phyloP scores from a whole-genome alignment of 2,113 vertebrate genomes.

The Eudyptes chrysolophus region DNA sequence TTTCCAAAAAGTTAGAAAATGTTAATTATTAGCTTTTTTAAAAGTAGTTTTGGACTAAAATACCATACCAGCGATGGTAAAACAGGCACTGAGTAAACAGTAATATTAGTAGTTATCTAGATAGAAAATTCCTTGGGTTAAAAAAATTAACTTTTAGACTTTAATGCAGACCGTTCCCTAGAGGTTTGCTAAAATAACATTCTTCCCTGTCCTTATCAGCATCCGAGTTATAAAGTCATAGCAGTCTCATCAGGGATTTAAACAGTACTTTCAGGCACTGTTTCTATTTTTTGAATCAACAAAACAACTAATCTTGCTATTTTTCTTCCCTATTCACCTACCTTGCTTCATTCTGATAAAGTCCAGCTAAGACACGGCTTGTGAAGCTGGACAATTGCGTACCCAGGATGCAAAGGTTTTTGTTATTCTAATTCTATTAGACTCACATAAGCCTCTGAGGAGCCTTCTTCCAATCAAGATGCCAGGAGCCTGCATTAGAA shows the following conservation, averaged over 20 bases:
- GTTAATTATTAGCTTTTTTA: not conserved
- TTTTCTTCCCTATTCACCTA: not conserved
- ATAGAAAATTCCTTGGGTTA: not conserved
- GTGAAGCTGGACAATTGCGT: not conserved
- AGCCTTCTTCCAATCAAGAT: not conserved
- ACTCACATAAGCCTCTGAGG: not conserved
- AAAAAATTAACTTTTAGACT: not conserved
- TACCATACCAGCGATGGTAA: not conserved
- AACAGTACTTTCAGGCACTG: not conserved
- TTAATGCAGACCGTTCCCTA: not conserved
- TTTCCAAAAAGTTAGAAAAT: not conserved
- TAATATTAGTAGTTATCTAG: not conserved
- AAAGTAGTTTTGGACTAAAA: not conserved
- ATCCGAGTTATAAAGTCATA: not conserved
- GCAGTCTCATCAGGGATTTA: not conserved
- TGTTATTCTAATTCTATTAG: not conserved
- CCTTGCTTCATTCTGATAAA: not conserved
- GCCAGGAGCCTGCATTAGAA: not conserved
- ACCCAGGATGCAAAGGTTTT: not conserved
- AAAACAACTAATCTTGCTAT: not conserved
- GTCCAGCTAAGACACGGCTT: not conserved
- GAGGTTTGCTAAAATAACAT: not conserved
- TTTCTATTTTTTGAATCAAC: not conserved
- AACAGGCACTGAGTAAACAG: not conserved
- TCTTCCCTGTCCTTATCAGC: not conserved